Evolutionary conservation across 92 coral and sea anemone genomes (phyloP).

Genomic region (Parazoanthus atlanticus): DNA sequence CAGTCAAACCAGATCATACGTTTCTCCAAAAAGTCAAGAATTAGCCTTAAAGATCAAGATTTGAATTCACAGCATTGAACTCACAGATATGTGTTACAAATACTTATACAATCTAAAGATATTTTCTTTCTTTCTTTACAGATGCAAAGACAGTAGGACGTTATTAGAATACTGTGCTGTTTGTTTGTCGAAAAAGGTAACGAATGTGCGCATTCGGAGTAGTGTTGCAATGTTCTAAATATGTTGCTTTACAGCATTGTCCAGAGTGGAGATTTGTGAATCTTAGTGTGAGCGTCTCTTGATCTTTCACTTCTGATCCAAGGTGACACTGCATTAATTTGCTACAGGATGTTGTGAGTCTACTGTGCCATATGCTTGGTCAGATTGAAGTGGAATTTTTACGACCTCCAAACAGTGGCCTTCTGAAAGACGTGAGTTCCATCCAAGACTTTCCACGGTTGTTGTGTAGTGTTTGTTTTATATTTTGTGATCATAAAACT

Average conservation of each 20-base stretch:
- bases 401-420: slow-evolving; percentile 14
- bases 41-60: too few species aligned
- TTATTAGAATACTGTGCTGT: slow-evolving; percentile 44
- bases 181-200: slow-evolving; percentile 64
- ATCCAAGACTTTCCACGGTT: background rate
- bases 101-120: background rate
- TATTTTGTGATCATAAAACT: background rate
- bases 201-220: background rate
- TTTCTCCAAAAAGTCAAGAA: too few species aligned
- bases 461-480: background rate
- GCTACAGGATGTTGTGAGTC: slow-evolving; percentile 60
- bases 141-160: slow-evolving; percentile 50
- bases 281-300: background rate
- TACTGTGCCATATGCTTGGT: slow-evolving; percentile 58
- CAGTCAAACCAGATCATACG: too few species aligned
- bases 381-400: slow-evolving; percentile 50
- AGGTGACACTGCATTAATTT: background rate
- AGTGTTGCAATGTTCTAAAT: background rate
- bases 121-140: slow-evolving; percentile 32
- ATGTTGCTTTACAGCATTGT: background rate
- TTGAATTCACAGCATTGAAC: too few species aligned
- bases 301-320: too few species aligned
- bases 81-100: too few species aligned
- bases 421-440: slow-evolving; percentile 57
- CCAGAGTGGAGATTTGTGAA: background rate